These are phyloP conservation scores for Cephus pygmeus DNA, from an alignment of 2,888 invertebrate species.

Conservation along the genomic window DNA sequence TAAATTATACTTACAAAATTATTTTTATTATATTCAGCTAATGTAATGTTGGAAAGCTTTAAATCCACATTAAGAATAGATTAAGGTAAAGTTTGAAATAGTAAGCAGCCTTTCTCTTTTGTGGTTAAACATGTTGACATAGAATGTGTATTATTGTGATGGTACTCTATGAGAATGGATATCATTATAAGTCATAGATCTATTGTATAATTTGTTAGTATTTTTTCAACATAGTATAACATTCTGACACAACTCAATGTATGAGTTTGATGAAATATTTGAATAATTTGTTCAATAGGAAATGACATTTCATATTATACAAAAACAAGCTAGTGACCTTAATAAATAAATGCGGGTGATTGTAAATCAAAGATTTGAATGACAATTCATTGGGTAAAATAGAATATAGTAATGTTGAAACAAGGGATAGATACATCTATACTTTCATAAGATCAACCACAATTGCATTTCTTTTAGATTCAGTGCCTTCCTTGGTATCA, in stretches of 20 bases:
- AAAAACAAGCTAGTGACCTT: neutral
- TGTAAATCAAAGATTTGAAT: neutral
- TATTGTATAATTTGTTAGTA: neutral
- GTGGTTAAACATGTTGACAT: neutral
- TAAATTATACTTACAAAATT: neutral
- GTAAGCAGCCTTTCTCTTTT: neutral
- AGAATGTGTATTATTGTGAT: neutral
- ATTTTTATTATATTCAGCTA: neutral
- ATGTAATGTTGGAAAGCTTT: neutral
- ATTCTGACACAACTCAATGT: neutral
- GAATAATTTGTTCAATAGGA: neutral
- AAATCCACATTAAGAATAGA: neutral
- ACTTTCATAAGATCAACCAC: neutral
- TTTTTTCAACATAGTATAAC: neutral
- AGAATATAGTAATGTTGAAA: neutral
- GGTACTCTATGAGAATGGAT: neutral
- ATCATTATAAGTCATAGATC: neutral
- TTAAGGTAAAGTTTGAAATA: neutral
- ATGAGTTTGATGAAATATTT: neutral
- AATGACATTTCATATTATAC: neutral
- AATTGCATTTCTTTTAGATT: slow-evolving; percentile 55
- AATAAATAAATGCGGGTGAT: neutral
- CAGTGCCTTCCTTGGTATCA: slow-evolving; percentile 31
- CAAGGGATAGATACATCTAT: neutral
- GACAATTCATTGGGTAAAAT: neutral